A percentile compares a stretch with the other conserved stretches of the same genome.
phyloP scores from a whole-genome alignment of 2,113 vertebrate genomes.

The Podarcis muralis region DNA sequence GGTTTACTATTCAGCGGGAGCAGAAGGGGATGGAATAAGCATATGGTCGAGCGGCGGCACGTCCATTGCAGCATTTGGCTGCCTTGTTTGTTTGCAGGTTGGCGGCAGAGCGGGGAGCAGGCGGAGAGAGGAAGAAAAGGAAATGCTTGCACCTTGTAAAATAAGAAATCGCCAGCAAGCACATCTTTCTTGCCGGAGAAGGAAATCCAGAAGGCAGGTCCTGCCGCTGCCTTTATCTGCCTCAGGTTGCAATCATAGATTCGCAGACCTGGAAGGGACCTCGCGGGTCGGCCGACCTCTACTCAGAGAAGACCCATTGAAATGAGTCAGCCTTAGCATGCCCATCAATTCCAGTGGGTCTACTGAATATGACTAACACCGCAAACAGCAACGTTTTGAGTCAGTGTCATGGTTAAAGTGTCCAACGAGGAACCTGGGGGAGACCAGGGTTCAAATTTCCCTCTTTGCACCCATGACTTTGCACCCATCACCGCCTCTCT shows the following conservation, averaged over 20 bases:
- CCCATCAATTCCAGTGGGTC: too few species aligned
- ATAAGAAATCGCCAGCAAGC: background rate
- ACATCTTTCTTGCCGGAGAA: background rate
- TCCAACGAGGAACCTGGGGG: too few species aligned
- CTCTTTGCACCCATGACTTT: too few species aligned
- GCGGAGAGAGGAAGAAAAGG: conserved; percentile 44
- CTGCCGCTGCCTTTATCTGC: background rate
- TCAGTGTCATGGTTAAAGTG: too few species aligned
- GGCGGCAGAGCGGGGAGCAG: background rate
- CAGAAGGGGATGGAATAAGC: conserved; percentile 58
- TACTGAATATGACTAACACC: too few species aligned
- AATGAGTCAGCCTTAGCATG: too few species aligned
- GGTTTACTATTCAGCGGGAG: conserved; percentile 26
- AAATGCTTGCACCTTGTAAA: conserved; percentile 25
- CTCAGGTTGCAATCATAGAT: background rate
- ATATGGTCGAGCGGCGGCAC: background rate
- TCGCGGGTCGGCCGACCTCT: too few species aligned
- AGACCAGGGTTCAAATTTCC: too few species aligned
- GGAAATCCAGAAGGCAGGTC: background rate
- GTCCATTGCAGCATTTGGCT: conserved; percentile 42
- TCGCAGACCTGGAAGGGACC: too few species aligned
- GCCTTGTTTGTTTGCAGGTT: conserved; percentile 54
- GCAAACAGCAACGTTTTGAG: too few species aligned
- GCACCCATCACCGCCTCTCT: too few species aligned
- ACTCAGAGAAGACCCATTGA: too few species aligned